These are phyloP conservation scores for Rhizoglyphus robini DNA, from an alignment of 1,140 invertebrate genomes.

Conservation along the genomic window DNA sequence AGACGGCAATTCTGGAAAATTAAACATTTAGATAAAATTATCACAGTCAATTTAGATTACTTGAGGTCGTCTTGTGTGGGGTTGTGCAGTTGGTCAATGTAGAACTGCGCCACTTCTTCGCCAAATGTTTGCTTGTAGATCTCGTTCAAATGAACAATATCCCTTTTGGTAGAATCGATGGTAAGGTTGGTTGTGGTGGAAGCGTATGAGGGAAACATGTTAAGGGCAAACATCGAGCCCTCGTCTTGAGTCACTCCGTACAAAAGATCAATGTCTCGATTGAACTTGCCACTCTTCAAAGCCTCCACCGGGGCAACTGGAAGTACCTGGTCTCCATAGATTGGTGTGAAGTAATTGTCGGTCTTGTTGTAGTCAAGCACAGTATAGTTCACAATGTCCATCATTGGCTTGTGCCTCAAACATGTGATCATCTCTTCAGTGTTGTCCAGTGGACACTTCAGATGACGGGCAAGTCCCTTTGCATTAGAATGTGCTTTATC, in stretches of 20 bases:
- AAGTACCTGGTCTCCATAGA: too few relatives aligned
- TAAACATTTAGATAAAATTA: background rate
- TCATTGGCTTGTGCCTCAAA: background rate
- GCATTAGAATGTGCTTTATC: slow-evolving; percentile 38
- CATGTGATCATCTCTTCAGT: background rate
- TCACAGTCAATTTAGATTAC: background rate
- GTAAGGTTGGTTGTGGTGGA: background rate
- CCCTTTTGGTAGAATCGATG: background rate
- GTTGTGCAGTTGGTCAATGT: background rate
- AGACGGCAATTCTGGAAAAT: background rate
- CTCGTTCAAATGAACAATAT: background rate
- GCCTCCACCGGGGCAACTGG: too few relatives aligned
- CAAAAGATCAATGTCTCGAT: background rate
- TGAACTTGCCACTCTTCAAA: background rate
- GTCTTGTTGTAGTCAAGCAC: background rate
- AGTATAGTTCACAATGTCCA: background rate
- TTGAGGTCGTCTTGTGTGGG: background rate
- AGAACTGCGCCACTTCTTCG: slow-evolving; percentile 1
- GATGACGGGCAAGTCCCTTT: background rate
- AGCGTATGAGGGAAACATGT: background rate
- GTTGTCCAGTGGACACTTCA: background rate
- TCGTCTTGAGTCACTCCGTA: slow-evolving; percentile 12
- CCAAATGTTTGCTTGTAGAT: background rate
- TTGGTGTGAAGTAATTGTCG: background rate
- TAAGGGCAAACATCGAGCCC: background rate